These are phyloP conservation scores for Mallotus villosus DNA, from an alignment of 2,797 vertebrate genomes.

Conservation along the genomic window DNA sequence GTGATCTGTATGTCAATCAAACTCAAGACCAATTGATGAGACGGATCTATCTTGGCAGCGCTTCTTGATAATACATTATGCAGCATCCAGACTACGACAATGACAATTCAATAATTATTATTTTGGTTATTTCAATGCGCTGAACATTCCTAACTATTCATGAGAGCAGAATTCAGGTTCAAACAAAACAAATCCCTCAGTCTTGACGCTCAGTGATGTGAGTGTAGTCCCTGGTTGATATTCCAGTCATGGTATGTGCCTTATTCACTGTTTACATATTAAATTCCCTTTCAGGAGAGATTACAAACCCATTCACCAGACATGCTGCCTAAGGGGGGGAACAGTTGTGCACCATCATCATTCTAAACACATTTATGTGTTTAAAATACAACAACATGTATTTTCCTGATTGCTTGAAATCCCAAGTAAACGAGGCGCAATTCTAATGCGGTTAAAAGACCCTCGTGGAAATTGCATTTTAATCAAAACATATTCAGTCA, in stretches of 20 bases:
- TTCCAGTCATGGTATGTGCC: neutral
- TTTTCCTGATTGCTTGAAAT: neutral
- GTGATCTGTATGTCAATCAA: neutral
- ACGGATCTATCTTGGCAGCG: neutral
- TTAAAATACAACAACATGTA: neutral
- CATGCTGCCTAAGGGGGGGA: neutral
- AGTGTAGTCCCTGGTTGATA: neutral
- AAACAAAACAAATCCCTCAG: too few relatives aligned
- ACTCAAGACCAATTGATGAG: neutral
- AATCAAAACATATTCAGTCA: constrained; percentile 1
- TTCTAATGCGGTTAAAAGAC: neutral
- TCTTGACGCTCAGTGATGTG: too few relatives aligned
- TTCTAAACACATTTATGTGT: neutral
- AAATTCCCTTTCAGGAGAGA: neutral
- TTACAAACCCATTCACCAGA: neutral
- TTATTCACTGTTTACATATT: neutral
- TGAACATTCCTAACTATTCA: neutral
- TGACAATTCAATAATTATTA: neutral
- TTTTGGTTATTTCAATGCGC: neutral
- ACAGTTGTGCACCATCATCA: neutral
- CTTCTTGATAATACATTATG: neutral
- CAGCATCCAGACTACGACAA: too few relatives aligned
- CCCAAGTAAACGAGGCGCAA: neutral
- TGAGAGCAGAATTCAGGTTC: too few relatives aligned
- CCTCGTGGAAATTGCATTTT: neutral